Evolutionary conservation across 2,888 invertebrate genomes (phyloP).

Genomic region (Sinohyriopsis cumingii): DNA sequence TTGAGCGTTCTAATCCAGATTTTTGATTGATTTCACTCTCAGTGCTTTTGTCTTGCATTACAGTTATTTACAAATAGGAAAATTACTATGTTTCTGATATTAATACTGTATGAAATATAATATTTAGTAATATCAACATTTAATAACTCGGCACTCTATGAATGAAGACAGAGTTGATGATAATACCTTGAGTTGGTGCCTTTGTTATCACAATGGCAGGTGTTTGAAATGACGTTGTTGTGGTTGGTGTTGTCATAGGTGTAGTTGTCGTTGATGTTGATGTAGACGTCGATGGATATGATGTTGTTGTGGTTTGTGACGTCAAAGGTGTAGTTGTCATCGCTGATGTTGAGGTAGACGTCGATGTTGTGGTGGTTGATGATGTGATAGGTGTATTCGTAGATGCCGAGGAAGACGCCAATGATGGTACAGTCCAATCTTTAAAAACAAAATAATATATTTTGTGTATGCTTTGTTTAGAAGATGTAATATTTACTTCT

Average conservation of each 20-base stretch:
- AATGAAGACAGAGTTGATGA: background rate
- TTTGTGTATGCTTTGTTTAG: too few species aligned
- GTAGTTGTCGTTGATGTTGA: slow-evolving; percentile 7
- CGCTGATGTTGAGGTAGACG: slow-evolving; percentile 11
- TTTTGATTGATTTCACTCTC: too few species aligned
- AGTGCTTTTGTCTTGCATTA: too few species aligned
- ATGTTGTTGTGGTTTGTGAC: slow-evolving; percentile 17
- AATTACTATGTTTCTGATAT: too few species aligned
- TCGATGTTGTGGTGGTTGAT: slow-evolving; percentile 19
- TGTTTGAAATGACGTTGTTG: background rate
- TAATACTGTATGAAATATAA: too few species aligned
- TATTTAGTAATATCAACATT: too few species aligned
- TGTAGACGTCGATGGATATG: slow-evolving; percentile 11
- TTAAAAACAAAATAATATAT: slow-evolving; percentile 1
- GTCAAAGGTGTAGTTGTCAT: slow-evolving; percentile 4
- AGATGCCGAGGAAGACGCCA: slow-evolving; percentile 1
- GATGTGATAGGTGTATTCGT: slow-evolving; percentile 15
- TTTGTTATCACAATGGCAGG: slow-evolving; percentile 15
- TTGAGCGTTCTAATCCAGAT: too few species aligned
- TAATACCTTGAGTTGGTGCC: slow-evolving; percentile 36
- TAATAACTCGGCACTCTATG: too few species aligned
- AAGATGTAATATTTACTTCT: too few species aligned
- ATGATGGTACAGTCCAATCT: slow-evolving; percentile 36
- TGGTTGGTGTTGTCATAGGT: slow-evolving; percentile 19
- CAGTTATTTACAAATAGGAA: too few species aligned